Base-by-base conservation (phyloP, 2,888 invertebrate species). In the Drosophila anomalata region DNA sequence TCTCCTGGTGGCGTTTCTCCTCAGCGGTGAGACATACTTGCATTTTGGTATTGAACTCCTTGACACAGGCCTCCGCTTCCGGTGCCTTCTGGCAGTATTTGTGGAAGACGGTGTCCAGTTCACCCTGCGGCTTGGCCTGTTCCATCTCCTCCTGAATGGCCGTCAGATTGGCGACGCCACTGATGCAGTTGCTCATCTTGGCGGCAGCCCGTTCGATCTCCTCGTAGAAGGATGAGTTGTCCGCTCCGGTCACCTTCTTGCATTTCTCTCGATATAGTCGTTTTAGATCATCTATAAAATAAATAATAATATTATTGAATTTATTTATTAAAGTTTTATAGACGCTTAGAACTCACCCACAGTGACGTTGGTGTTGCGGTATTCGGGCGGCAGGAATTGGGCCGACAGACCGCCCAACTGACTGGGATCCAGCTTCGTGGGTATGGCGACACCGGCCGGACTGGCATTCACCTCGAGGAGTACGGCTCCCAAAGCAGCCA, bases 101-200 rank as follows among this genome's bases (percentile, higher is more conserved):
- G 80, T 94, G 93, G 84, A 96, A 95, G 0, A 96, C 95, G 6
- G 93, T 93, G 80, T 95, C 95, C 39, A 96, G 91, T 72, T 94
- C 94, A 0, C 95, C 95, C 5, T 79, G 69, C 0, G 95, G 95
- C 74, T 94, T 95, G 0, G 96, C 95, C 3, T 90, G 91, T 52
- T 95, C 95, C 60, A 96, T 94, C 89, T 96, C 96, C 2, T 92
- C 88, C 76, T 95, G 92, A 5, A 96, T 82, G 3, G 91, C 89
- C 0, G 93, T 93, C 8, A 93, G 69, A 87, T 96, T 94, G 0
- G 95, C 92, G 39, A 96, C 89, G 0, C 89, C 89, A 55, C 92
- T 91, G 1, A 95, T 68, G 83, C 96, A 97, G 2, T 90, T 80
- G 60, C 91, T 87, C 9, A 95, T 89, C 0, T 87, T 89, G 0